phyloP scores from a whole-genome alignment of 2,797 vertebrate species.

The Gadopsis marmoratus region DNA sequence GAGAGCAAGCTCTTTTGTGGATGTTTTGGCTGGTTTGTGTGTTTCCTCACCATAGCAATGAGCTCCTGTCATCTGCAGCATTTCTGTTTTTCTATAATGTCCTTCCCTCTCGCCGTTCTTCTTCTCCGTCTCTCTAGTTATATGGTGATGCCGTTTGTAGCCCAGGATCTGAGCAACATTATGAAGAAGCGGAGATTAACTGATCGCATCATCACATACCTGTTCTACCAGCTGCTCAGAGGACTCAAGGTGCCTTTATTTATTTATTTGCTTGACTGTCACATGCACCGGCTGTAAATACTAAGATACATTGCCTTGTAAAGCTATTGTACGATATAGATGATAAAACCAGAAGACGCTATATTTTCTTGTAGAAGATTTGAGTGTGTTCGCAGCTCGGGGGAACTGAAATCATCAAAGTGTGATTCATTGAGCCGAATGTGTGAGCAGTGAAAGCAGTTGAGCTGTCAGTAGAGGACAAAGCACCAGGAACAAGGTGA shows the following conservation, averaged over 20 bases:
- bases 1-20: constrained; percentile 38
- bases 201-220: constrained; percentile 80
- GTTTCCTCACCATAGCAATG: constrained; percentile 13
- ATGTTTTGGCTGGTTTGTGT: constrained; percentile 37
- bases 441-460: too few species aligned
- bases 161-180: constrained; percentile 86
- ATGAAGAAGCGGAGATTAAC: constrained; percentile 85
- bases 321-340: not conserved
- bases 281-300: not conserved
- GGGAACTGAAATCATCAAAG: not conserved
- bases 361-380: too few species aligned
- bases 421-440: not conserved
- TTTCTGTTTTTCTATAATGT: not conserved
- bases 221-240: constrained; percentile 88
- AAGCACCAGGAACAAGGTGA: not conserved
- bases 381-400: too few species aligned
- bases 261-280: not conserved
- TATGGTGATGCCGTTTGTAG: constrained; percentile 88
- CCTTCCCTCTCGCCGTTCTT: not conserved
- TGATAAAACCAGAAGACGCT: too few species aligned
- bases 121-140: constrained; percentile 78
- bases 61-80: not conserved
- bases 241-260: constrained; percentile 82
- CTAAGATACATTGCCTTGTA: not conserved
- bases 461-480: not conserved